Percentiles rank a stretch among this genome's conserved stretches.
Evolutionary conservation across 2,888 invertebrate species (phyloP).

Genomic region (Mamestra brassicae): DNA sequence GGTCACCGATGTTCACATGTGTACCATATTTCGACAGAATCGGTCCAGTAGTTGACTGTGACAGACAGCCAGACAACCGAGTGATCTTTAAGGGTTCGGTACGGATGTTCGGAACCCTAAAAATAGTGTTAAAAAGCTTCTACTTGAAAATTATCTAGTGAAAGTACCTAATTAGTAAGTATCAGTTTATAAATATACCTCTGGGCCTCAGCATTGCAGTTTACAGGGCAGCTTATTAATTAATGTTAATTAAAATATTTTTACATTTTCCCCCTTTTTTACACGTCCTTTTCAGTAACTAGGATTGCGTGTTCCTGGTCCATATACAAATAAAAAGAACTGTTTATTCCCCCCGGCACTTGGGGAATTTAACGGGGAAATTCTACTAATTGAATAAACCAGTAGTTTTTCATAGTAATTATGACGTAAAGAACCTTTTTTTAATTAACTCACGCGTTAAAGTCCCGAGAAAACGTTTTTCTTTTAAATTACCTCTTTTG

Average conservation of each 20-base stretch:
- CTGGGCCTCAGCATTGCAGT: not conserved
- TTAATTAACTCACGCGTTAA: not conserved
- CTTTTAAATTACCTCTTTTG: not conserved
- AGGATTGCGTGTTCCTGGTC: constrained; percentile 46
- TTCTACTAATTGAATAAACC: constrained; percentile 50
- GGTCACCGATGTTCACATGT: too few species aligned
- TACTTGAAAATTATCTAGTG: not conserved
- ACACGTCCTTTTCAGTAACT: not conserved
- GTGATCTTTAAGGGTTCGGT: too few species aligned
- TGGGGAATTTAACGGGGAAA: constrained; percentile 34
- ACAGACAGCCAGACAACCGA: too few species aligned
- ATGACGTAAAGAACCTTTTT: constrained; percentile 27
- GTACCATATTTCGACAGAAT: too few species aligned
- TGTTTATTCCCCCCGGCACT: constrained; percentile 34
- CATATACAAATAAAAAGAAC: constrained; percentile 39
- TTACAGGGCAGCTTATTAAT: not conserved
- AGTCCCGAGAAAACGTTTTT: not conserved
- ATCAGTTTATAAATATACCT: constrained; percentile 3
- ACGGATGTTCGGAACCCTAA: too few species aligned
- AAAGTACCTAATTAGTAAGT: constrained; percentile 18
- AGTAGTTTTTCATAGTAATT: constrained; percentile 31
- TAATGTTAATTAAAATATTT: constrained; percentile 9
- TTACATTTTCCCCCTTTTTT: not conserved
- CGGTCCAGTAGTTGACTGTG: too few species aligned
- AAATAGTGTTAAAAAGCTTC: too few species aligned